Evolutionary conservation across 2,113 vertebrate species (phyloP).

Genomic region (Ochotona princeps): DNA sequence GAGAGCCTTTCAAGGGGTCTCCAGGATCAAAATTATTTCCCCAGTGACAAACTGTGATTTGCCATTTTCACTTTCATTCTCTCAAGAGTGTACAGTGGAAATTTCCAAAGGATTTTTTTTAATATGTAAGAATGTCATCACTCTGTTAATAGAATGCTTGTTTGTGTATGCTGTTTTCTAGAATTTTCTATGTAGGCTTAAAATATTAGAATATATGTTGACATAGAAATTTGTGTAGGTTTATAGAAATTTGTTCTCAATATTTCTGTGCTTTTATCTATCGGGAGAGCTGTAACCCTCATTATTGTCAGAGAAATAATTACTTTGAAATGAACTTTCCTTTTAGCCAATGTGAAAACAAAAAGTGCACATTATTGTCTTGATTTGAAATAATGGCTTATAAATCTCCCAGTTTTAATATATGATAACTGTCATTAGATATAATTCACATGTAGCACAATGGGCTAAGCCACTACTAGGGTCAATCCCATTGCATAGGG

Average conservation of each 20-base stretch:
- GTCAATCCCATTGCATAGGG: no score
- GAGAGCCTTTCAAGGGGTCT: conserved; percentile 8
- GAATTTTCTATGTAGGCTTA: conserved; percentile 2
- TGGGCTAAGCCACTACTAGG: no score
- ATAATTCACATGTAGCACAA: not conserved
- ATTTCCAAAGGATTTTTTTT: conserved; percentile 51
- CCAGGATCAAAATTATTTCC: not conserved
- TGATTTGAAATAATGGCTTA: conserved; percentile 44
- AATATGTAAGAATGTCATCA: conserved; percentile 5
- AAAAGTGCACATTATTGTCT: not conserved
- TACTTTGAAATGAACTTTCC: conserved; percentile 46
- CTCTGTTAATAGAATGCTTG: not conserved
- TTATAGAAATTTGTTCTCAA: conserved; percentile 3
- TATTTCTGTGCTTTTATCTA: not conserved
- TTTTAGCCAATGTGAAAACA: not conserved
- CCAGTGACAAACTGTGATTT: not conserved
- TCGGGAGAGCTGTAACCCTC: not conserved
- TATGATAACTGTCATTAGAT: not conserved
- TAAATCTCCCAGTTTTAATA: conserved; percentile 23
- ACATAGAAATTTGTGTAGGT: not conserved
- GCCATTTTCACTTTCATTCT: conserved; percentile 9
- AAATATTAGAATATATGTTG: not conserved
- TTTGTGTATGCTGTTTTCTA: not conserved
- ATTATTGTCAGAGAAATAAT: not conserved
- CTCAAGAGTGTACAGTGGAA: conserved; percentile 1